Percentiles rank a stretch among this genome's conserved stretches.
Evolutionary conservation across 2,888 invertebrate genomes (phyloP).

Genomic region (Kuschelorhynchus macadamiae): DNA sequence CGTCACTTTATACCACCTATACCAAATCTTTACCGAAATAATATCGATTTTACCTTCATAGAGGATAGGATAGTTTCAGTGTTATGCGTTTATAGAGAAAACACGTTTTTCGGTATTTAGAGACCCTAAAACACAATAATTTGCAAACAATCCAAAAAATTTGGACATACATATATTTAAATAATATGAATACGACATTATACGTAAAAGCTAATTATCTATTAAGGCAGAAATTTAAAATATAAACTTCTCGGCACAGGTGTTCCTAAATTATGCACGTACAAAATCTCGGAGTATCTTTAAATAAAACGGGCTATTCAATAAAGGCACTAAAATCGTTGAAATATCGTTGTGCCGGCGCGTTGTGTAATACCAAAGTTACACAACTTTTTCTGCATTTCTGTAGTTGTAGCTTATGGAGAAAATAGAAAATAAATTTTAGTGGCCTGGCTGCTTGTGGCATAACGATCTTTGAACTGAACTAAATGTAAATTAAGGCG

Average conservation of each 20-base stretch:
- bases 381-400: slow-evolving; percentile 33
- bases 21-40: too few species aligned
- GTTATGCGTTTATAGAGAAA: too few species aligned
- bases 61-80: too few species aligned
- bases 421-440: slow-evolving; percentile 34
- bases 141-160: too few species aligned
- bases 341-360: slow-evolving; percentile 4
- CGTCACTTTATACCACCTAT: too few species aligned
- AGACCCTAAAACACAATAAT: too few species aligned
- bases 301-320: slow-evolving; percentile 21
- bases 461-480: slow-evolving; percentile 31
- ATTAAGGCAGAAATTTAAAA: not conserved
- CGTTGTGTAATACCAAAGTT: slow-evolving; percentile 27
- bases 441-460: slow-evolving; percentile 19
- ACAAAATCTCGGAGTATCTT: slow-evolving; percentile 8
- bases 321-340: slow-evolving; percentile 30
- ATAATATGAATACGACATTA: too few species aligned
- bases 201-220: too few species aligned
- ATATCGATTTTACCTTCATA: too few species aligned
- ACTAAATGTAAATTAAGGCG: slow-evolving; percentile 19
- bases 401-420: slow-evolving; percentile 15
- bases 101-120: too few species aligned
- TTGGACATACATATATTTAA: too few species aligned
- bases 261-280: slow-evolving; percentile 7
- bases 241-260: slow-evolving; percentile 2